Evolutionary conservation across 2,113 vertebrate species (phyloP).

Genomic region (Sylvietta virens): DNA sequence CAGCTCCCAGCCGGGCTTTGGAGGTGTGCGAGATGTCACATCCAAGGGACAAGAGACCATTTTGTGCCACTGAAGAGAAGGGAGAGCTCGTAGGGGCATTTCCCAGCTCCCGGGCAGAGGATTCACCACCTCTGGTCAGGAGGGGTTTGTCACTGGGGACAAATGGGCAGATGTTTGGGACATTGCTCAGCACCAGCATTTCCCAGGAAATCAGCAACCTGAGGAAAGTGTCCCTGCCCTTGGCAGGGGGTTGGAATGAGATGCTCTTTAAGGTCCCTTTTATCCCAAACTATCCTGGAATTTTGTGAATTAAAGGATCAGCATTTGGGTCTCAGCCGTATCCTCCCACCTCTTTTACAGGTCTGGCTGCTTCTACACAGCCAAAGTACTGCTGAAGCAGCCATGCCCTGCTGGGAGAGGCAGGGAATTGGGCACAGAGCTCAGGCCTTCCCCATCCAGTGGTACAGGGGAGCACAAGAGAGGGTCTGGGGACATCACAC

Average conservation of each 20-base stretch:
- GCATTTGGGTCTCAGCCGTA: not conserved
- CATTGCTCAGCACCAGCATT: not conserved
- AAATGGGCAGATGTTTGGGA: not conserved
- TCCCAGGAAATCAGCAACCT: not conserved
- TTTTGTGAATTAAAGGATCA: not conserved
- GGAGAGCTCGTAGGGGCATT: not conserved
- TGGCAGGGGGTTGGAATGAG: not conserved
- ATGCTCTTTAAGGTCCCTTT: not conserved
- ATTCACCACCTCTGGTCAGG: not conserved
- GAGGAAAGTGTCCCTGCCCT: not conserved
- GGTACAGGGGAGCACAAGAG: not conserved
- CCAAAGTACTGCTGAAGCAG: not conserved
- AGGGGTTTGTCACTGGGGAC: not conserved
- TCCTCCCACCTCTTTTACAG: not conserved
- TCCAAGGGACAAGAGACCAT: not conserved
- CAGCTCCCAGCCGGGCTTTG: not conserved
- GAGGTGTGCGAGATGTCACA: not conserved
- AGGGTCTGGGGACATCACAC: accelerated
- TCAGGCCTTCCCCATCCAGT: not conserved
- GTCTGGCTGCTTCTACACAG: not conserved
- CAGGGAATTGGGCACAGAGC: not conserved
- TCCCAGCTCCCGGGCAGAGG: not conserved
- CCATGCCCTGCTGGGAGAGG: not conserved
- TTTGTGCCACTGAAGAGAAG: not conserved
- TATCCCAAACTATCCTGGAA: not conserved